Evolutionary conservation across 2,113 vertebrate genomes (phyloP).

Genomic region (Athene noctua): DNA sequence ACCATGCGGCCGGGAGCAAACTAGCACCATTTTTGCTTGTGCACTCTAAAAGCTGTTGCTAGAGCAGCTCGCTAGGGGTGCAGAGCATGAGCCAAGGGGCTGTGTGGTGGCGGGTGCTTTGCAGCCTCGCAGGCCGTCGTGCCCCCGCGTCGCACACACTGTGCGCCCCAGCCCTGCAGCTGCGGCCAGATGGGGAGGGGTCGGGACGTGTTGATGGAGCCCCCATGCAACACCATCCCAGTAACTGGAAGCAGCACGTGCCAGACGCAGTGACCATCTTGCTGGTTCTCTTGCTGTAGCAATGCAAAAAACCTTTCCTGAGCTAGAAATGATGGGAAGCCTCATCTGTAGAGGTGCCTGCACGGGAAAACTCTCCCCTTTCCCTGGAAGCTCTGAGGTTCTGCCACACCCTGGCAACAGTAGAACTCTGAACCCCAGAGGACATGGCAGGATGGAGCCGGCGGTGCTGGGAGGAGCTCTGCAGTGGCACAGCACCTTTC

Average conservation of each 20-base stretch:
- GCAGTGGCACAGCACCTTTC: not conserved
- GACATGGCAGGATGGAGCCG: not conserved
- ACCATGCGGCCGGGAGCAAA: rapidly evolving
- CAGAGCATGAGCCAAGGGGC: not conserved
- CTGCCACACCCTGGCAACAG: not conserved
- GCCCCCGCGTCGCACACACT: not conserved
- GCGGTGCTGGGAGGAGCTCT: rapidly evolving
- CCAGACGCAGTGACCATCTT: not conserved
- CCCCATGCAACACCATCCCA: rapidly evolving
- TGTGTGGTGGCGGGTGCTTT: not conserved
- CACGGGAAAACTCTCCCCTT: not conserved
- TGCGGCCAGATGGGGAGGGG: not conserved
- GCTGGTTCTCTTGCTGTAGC: not conserved
- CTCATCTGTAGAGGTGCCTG: not conserved
- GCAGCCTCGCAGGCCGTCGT: not conserved
- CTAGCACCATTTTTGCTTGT: not conserved
- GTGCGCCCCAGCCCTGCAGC: not conserved
- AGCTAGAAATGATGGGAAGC: not conserved
- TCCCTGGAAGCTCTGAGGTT: not conserved
- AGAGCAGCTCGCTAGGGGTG: not conserved
- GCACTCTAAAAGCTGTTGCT: not conserved
- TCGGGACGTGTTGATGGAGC: not conserved
- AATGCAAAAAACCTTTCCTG: not conserved
- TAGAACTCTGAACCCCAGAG: not conserved
- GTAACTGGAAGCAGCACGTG: not conserved